Evolutionary conservation across 2,888 invertebrate species (phyloP).

Genomic region (Cheilosia urbana): DNA sequence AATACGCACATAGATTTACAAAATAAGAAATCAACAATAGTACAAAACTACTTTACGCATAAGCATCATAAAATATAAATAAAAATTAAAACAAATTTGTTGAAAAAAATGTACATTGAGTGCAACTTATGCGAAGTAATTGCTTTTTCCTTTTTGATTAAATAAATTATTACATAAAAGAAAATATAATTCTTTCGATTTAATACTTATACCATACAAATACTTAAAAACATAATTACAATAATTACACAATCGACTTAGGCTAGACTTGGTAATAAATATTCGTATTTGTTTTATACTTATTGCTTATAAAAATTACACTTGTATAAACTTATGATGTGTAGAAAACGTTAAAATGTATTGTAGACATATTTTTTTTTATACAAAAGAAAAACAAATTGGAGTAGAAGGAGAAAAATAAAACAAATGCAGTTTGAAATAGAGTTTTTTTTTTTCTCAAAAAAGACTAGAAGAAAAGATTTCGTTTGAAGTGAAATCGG

Average conservation of each 20-base stretch:
- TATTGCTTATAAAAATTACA: slow-evolving; percentile 67
- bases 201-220: slow-evolving; percentile 40
- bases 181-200: slow-evolving; percentile 34
- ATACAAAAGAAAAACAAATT: slow-evolving; percentile 10
- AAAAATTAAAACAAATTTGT: slow-evolving; percentile 30
- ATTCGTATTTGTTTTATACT: slow-evolving; percentile 36
- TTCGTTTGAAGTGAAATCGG: slow-evolving; percentile 20
- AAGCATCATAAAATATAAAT: slow-evolving; percentile 44
- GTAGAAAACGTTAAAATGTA: slow-evolving; percentile 11
- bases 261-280: slow-evolving; percentile 64
- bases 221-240: slow-evolving; percentile 46
- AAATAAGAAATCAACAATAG: slow-evolving; percentile 57
- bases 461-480: slow-evolving; percentile 63
- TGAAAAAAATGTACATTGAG: slow-evolving; percentile 55
- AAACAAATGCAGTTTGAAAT: slow-evolving; percentile 48
- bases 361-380: slow-evolving; percentile 19
- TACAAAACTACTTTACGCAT: slow-evolving; percentile 35
- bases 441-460: slow-evolving; percentile 16
- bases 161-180: slow-evolving; percentile 61
- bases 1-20: slow-evolving; percentile 41
- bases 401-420: not conserved
- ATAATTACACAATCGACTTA: slow-evolving; percentile 51
- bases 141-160: slow-evolving; percentile 8
- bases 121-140: slow-evolving; percentile 38
- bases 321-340: slow-evolving; percentile 37